These are phyloP conservation scores for Cephus cinctus DNA, from an alignment of 1,140 invertebrate species.

Conservation along the genomic window DNA sequence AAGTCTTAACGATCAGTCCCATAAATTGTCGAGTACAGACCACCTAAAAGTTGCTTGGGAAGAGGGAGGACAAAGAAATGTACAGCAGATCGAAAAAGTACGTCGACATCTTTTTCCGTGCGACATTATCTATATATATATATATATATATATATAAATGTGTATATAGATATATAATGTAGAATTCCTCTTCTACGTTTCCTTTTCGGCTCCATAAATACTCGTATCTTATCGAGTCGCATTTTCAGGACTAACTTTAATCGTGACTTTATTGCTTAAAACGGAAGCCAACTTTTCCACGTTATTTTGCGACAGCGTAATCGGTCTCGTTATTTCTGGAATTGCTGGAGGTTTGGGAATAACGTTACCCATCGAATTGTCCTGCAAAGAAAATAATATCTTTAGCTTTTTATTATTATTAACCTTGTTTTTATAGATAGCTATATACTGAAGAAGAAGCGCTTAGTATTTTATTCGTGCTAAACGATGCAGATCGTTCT, in stretches of 20 bases:
- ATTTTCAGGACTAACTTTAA: constrained; percentile 49
- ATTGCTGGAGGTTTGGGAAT: constrained; percentile 7
- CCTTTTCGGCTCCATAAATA: too few relatives aligned
- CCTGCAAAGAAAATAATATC: constrained; percentile 24
- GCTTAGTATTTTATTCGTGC: constrained; percentile 13
- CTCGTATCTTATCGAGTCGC: constrained; percentile 49
- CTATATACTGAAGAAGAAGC: constrained; percentile 6
- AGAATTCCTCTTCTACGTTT: too few relatives aligned
- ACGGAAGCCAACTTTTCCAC: constrained; percentile 46
- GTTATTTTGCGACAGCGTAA: constrained; percentile 31
- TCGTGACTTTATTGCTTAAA: constrained; percentile 51
- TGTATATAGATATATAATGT: too few relatives aligned
- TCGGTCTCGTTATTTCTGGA: constrained; percentile 26
- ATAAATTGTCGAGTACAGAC: too few relatives aligned
- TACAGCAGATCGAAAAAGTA: too few relatives aligned
- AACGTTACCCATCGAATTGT: constrained; percentile 26
- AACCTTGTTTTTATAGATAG: constrained; percentile 12
- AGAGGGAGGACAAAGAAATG: too few relatives aligned
- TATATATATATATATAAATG: too few relatives aligned
- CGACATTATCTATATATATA: too few relatives aligned
- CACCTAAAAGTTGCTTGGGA: too few relatives aligned
- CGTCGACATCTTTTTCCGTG: too few relatives aligned
- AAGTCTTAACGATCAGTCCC: too few relatives aligned
- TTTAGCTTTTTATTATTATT: background rate
- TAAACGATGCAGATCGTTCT: background rate